Evolutionary conservation across 2,113 vertebrate species (phyloP).

Genomic region (Diadophis punctatus): DNA sequence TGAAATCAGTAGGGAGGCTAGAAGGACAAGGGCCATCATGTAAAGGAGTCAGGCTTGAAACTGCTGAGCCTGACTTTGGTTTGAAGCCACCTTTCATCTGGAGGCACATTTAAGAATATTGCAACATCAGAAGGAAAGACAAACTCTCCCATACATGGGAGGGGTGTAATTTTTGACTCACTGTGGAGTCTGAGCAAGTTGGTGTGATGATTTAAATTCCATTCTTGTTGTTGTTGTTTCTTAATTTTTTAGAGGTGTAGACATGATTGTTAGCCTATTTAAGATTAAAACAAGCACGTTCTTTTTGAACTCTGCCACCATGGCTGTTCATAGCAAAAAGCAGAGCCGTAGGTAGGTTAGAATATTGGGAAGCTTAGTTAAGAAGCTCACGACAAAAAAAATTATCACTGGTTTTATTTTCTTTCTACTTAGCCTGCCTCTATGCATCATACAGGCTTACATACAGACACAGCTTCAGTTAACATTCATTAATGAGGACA

Average conservation of each 20-base stretch:
- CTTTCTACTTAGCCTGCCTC: not conserved
- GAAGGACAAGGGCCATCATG: not conserved
- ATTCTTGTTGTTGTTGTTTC: not conserved
- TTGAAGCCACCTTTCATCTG: not conserved
- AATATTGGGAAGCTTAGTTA: not conserved
- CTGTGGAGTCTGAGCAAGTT: not conserved
- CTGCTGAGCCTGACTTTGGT: not conserved
- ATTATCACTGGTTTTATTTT: not conserved
- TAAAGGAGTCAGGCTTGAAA: not conserved
- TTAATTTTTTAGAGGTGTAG: not conserved
- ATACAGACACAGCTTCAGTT: not conserved
- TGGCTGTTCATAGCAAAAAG: not conserved
- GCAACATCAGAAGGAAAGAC: not conserved
- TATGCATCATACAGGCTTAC: not conserved
- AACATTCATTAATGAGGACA: not conserved
- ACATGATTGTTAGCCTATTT: not conserved
- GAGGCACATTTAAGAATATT: not conserved
- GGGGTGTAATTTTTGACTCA: not conserved
- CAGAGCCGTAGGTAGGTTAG: not conserved
- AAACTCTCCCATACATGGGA: not conserved
- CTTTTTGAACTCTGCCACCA: not conserved
- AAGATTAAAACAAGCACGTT: not conserved
- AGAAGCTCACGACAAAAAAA: not conserved
- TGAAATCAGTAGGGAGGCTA: not conserved
- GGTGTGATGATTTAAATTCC: not conserved